phyloP scores from a whole-genome alignment of 2,888 invertebrate genomes.

The Agriopis aurantiaria region DNA sequence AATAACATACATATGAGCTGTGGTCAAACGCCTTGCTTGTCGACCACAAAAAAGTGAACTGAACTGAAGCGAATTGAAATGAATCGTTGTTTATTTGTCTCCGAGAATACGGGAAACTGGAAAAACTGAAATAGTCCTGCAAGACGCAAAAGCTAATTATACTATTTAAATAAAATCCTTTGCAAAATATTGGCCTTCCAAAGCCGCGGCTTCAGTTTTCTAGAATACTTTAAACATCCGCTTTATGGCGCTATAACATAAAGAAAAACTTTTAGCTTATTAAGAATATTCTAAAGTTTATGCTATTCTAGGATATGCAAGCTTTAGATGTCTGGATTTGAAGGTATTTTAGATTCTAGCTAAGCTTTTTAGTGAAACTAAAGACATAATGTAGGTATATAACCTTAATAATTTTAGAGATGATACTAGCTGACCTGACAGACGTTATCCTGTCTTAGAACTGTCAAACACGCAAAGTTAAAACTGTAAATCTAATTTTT shows the following conservation, averaged over 20 bases:
- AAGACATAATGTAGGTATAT: too few species aligned
- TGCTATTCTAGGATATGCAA: background rate
- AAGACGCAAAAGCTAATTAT: background rate
- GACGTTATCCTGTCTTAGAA: too few species aligned
- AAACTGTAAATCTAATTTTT: too few species aligned
- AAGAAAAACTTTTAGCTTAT: conserved; percentile 34
- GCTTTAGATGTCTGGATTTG: background rate
- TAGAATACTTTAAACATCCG: conserved; percentile 12
- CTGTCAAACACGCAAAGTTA: too few species aligned
- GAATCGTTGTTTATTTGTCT: too few species aligned
- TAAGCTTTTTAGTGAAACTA: too few species aligned
- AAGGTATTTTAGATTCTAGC: background rate
- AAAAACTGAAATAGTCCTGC: background rate
- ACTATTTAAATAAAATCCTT: background rate
- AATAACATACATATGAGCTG: too few species aligned
- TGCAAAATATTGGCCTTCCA: background rate
- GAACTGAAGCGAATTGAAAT: too few species aligned
- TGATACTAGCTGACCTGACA: too few species aligned
- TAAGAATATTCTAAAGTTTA: conserved; percentile 21
- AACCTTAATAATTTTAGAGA: too few species aligned
- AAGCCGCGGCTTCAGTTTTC: conserved; percentile 1
- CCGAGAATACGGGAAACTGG: background rate
- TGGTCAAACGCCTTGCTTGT: too few species aligned
- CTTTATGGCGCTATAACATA: conserved; percentile 29
- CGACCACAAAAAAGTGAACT: too few species aligned